Conservation (phyloP, 2,888 invertebrate species). For the Phyllotreta striolata region DNA sequence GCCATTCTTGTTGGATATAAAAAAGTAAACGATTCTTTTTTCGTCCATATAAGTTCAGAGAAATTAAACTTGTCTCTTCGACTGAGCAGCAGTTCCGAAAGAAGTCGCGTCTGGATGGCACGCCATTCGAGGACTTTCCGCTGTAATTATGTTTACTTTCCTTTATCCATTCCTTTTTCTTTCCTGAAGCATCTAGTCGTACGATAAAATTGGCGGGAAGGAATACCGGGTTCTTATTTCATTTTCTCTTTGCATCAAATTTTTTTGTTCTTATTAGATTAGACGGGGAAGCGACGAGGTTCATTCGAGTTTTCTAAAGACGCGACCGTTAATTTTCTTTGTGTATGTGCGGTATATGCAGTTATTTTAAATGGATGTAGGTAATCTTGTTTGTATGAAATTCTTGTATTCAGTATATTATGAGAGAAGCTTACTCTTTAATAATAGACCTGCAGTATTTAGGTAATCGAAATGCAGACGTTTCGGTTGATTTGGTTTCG, state of each 20-base stretch:
- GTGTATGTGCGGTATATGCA: too few relatives aligned
- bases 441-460: too few relatives aligned
- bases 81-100: slow-evolving; percentile 18
- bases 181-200: slow-evolving; percentile 16
- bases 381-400: too few relatives aligned
- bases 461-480: too few relatives aligned
- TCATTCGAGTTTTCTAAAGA: not conserved
- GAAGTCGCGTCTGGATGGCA: slow-evolving; percentile 11
- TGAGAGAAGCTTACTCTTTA: too few relatives aligned
- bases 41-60: slow-evolving; percentile 11
- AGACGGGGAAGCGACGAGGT: not conserved
- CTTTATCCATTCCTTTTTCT: slow-evolving; percentile 22
- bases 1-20: slow-evolving; percentile 13
- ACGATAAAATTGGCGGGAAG: slow-evolving; percentile 24
- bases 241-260: slow-evolving; percentile 18
- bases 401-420: too few relatives aligned
- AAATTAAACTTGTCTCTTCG: slow-evolving; percentile 27
- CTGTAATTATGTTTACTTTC: slow-evolving; percentile 30
- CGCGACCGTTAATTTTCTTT: too few relatives aligned
- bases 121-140: slow-evolving; percentile 6
- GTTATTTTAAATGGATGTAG: too few relatives aligned
- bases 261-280: slow-evolving; percentile 25
- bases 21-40: slow-evolving; percentile 20
- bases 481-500: too few relatives aligned
- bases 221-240: slow-evolving; percentile 20